phyloP scores from a whole-genome alignment of 2,888 invertebrate genomes.

The Germaria angustata region DNA sequence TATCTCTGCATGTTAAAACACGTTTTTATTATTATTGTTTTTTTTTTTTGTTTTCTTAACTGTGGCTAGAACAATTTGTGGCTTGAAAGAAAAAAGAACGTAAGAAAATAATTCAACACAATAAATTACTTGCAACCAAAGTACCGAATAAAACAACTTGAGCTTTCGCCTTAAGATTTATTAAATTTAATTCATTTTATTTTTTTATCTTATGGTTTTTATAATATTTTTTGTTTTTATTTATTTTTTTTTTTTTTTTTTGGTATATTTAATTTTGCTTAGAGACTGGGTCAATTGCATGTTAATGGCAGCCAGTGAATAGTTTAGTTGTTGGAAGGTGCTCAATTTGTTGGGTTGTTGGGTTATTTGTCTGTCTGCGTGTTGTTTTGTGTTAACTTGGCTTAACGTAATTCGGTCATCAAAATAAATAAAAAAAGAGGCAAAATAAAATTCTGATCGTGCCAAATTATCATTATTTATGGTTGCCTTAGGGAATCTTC shows the following conservation, averaged over 20 bases:
- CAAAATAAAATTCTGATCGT: slow-evolving; percentile 53
- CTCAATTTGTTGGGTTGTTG: slow-evolving; percentile 20
- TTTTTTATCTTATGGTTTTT: no score
- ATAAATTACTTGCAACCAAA: slow-evolving; percentile 47
- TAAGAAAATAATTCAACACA: slow-evolving; percentile 33
- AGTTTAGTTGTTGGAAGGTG: slow-evolving; percentile 40
- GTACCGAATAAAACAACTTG: slow-evolving; percentile 1
- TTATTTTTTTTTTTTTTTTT: neutral
- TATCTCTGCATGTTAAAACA: slow-evolving; percentile 23
- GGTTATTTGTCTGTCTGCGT: slow-evolving; percentile 15
- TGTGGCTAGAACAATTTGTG: slow-evolving; percentile 38
- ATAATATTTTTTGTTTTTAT: neutral
- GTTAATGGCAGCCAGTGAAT: slow-evolving; percentile 54
- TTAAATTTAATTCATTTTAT: slow-evolving; percentile 29
- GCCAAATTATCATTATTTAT: slow-evolving; percentile 65
- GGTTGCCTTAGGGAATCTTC: slow-evolving; percentile 59
- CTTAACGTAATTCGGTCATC: slow-evolving; percentile 61
- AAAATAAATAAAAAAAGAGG: neutral
- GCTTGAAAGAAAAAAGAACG: neutral
- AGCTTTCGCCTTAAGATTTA: slow-evolving; percentile 56
- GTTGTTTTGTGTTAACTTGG: slow-evolving; percentile 29
- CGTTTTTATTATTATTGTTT: slow-evolving; percentile 8
- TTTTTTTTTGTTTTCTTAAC: neutral
- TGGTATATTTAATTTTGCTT: slow-evolving; percentile 12
- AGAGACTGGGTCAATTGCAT: slow-evolving; percentile 65